Evolutionary conservation across 1,140 invertebrate species (phyloP).

Genomic region (Euwallacea fornicatus): DNA sequence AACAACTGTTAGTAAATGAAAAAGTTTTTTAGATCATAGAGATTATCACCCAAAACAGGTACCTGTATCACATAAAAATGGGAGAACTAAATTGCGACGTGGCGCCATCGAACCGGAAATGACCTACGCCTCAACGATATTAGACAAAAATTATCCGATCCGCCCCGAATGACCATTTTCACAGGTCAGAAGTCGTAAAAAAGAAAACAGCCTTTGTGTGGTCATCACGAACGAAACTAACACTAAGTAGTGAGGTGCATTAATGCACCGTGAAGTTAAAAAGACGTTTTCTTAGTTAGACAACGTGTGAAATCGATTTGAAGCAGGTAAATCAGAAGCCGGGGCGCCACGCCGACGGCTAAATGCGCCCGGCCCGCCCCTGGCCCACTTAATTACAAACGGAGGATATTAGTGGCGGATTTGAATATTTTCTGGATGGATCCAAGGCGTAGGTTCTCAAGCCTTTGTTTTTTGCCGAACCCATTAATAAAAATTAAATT

Average conservation of each 20-base stretch:
- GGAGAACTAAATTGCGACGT: neutral
- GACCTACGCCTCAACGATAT: neutral
- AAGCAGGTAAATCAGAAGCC: conserved; percentile 42
- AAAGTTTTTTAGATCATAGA: no score
- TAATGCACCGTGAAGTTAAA: conserved; percentile 35
- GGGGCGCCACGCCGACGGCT: conserved; percentile 44
- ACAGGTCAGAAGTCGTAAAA: conserved; percentile 25
- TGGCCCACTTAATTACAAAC: conserved; percentile 43
- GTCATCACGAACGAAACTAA: conserved; percentile 8
- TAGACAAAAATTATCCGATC: conserved; percentile 11
- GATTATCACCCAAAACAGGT: no score
- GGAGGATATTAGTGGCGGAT: conserved; percentile 36
- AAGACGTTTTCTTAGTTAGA: conserved; percentile 37
- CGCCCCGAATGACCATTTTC: conserved; percentile 17
- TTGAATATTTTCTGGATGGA: conserved; percentile 31
- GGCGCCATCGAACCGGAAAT: neutral
- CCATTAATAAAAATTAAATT: conserved; percentile 31
- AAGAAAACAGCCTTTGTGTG: conserved; percentile 21
- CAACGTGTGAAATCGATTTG: conserved; percentile 44
- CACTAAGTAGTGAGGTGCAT: conserved; percentile 27
- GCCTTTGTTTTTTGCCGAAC: conserved; percentile 31
- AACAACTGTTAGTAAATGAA: no score
- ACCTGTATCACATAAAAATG: neutral
- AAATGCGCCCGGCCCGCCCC: conserved; percentile 31
- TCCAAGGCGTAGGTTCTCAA: conserved; percentile 24